These are phyloP conservation scores for Buphagus erythrorhynchus DNA, from an alignment of 2,797 vertebrate species.

Conservation along the genomic window DNA sequence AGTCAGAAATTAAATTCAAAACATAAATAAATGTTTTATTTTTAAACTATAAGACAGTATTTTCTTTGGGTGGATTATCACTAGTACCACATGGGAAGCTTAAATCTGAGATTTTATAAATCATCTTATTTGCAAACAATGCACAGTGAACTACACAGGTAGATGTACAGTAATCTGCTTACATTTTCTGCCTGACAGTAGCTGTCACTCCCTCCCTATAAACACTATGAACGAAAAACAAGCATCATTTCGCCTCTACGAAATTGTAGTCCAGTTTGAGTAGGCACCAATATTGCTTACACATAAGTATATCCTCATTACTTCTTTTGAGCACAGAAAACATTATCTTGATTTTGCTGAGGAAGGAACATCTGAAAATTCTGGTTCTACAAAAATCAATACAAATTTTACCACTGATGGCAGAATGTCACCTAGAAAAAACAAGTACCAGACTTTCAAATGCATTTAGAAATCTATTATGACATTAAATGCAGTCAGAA, in stretches of 20 bases:
- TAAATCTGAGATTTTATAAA: not conserved
- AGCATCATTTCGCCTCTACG: not conserved
- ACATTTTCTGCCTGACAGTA: not conserved
- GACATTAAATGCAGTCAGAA: slow-evolving; percentile 1
- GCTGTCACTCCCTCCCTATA: not conserved
- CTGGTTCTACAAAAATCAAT: slow-evolving; percentile 11
- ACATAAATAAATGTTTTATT: not conserved
- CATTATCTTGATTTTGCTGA: not conserved
- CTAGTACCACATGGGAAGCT: not conserved
- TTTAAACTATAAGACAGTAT: not conserved
- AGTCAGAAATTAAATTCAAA: not conserved
- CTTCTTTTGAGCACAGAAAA: not conserved
- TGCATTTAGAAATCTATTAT: slow-evolving; percentile 1
- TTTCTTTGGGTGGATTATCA: not conserved
- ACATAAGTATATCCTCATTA: not conserved
- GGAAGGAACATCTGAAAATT: not conserved
- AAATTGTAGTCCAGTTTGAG: not conserved
- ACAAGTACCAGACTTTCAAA: not conserved
- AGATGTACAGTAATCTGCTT: not conserved
- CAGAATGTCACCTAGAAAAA: not conserved
- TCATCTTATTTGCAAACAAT: not conserved
- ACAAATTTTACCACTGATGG: not conserved
- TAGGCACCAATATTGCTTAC: not conserved
- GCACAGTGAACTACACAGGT: not conserved
- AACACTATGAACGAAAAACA: not conserved